Evolutionary conservation across 2,888 invertebrate species (phyloP), one percentile per base, ranked within the genome.

Genomic region (Eupithecia vulgata): DNA sequence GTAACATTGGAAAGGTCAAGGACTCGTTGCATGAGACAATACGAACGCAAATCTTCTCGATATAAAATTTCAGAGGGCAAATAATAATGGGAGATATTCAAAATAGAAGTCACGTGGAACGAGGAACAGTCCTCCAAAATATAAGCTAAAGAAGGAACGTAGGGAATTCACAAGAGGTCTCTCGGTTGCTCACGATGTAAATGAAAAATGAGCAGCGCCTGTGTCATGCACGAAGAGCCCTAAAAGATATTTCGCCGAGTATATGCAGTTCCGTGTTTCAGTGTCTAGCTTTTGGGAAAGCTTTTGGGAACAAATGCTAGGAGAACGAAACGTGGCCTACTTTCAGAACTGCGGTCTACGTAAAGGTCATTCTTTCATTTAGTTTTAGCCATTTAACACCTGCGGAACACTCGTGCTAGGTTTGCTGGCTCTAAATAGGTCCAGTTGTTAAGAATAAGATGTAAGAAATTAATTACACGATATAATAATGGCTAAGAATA

Each of bases 331-430:
- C 81, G 83, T 85, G 90, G 84, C 88, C 90, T 85, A 91, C 86
- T 90, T 91, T 88, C 84, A 79, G 84, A 85, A 82, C 84, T 81
- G 86, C 87, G 88, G 87, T 86, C 85, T 86, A 74, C 82, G 75
- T 81, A 88, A 85, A 84, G 84, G 85, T 85, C 87, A 83, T 82
- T 84, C 84, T 85, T 85, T 84, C 82, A 83, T 81, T 81, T 76
- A 78, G 75, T 81, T 78, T 82, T 80, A 80, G 79, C 77, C 80
- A 81, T 82, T 81, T 81, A 82, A 75, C 72, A 66, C 61, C 59
- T 66, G 67, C 72, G 68, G 45, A 70, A 37, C 67, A 68, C 59
- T 70, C 68, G 67, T 30, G 66, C 48, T 52, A 52, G 62, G 69
- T 75, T 68, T 34, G 71, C 48, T 40, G 66, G 40, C 40, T 74